Evolutionary conservation across 2,113 vertebrate genomes (phyloP).

Genomic region (Orthochromis indermauri): DNA sequence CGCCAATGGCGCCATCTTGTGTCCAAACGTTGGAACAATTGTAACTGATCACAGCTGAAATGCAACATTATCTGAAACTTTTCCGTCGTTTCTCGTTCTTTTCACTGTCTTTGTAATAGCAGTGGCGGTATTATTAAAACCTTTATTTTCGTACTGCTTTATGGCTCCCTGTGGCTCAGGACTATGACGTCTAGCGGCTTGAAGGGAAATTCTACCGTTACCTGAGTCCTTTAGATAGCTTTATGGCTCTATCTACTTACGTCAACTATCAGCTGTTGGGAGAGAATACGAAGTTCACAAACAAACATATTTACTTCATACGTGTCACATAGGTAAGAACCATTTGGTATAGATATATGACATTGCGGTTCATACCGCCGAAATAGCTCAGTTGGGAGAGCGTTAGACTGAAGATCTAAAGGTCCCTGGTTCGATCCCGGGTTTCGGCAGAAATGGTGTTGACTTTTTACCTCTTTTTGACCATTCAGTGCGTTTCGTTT

Average conservation of each 20-base stretch:
- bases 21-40: background rate
- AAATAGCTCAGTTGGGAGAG: conserved; percentile 75
- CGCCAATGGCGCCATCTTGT: conserved; percentile 13
- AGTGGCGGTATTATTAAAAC: background rate
- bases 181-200: background rate
- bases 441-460: accelerated
- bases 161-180: background rate
- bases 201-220: background rate
- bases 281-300: background rate
- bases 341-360: accelerated
- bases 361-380: accelerated
- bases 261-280: background rate
- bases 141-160: background rate
- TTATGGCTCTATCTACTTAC: background rate
- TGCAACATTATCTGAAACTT: background rate
- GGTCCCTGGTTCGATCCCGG: conserved; percentile 73
- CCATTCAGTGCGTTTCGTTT: background rate
- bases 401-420: conserved; percentile 76
- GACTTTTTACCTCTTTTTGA: accelerated
- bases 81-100: background rate
- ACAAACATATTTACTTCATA: background rate
- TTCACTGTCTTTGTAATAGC: background rate
- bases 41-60: background rate
- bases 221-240: background rate
- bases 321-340: accelerated